phyloP scores from a whole-genome alignment of 2,797 vertebrate species.

The Masticophis lateralis region DNA sequence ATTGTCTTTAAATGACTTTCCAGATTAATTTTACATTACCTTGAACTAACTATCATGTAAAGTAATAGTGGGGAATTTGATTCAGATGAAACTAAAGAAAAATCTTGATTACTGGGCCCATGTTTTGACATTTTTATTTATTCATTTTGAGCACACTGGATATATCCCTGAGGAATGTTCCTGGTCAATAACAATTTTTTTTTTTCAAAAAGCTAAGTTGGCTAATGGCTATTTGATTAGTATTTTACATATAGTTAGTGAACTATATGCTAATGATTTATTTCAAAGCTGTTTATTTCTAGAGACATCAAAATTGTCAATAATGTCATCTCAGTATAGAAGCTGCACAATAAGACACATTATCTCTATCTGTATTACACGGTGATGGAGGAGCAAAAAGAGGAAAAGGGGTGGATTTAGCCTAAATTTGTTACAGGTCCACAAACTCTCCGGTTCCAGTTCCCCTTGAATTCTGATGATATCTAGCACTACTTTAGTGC shows the following conservation, averaged over 20 bases:
- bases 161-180: background rate
- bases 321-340: background rate
- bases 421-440: background rate
- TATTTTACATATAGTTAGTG: background rate
- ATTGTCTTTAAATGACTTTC: background rate
- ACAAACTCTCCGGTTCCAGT: background rate
- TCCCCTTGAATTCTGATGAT: background rate
- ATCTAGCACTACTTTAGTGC: background rate
- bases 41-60: background rate
- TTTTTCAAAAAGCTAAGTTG: background rate
- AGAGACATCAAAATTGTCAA: background rate
- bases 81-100: background rate
- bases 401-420: background rate
- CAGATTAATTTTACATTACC: background rate
- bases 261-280: background rate
- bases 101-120: background rate
- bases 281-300: background rate
- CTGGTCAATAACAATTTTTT: background rate
- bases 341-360: background rate
- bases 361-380: background rate
- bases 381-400: background rate
- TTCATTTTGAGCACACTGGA: background rate
- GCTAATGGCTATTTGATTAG: background rate
- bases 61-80: background rate
- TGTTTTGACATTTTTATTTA: background rate